These are phyloP conservation scores for Rhynchotus rufescens DNA, from an alignment of 2,797 vertebrate genomes.

Conservation along the genomic window DNA sequence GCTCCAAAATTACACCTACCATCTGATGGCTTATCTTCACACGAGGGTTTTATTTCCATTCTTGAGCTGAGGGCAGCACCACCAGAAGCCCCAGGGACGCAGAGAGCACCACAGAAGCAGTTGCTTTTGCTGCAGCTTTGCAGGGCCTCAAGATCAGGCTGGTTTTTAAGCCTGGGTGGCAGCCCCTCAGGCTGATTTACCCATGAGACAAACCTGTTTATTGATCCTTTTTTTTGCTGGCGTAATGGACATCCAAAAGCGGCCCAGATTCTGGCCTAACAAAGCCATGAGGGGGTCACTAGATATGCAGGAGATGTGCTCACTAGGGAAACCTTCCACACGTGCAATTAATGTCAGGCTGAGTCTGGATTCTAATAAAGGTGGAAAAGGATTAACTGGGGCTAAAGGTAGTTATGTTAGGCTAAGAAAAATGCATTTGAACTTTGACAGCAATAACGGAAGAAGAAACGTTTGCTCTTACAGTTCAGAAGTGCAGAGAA, in stretches of 20 bases:
- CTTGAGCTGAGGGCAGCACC: not conserved
- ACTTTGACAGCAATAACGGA: not conserved
- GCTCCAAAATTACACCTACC: not conserved
- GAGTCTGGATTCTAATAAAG: not conserved
- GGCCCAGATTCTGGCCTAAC: not conserved
- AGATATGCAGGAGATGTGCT: not conserved
- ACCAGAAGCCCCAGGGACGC: too few relatives aligned
- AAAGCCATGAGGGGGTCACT: not conserved
- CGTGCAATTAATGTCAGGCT: not conserved
- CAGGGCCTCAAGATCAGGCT: not conserved
- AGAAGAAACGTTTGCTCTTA: not conserved
- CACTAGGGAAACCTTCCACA: not conserved
- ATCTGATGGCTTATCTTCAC: rapidly evolving
- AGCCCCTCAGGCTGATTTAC: not conserved
- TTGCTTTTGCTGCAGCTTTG: rapidly evolving
- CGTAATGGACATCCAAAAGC: not conserved
- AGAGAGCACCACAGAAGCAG: not conserved
- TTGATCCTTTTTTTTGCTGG: not conserved
- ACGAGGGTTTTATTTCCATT: not conserved
- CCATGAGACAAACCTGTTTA: not conserved
- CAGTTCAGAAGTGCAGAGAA: not conserved
- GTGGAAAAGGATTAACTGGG: not conserved
- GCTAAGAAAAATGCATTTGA: not conserved
- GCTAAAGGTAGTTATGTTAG: not conserved
- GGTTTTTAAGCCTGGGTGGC: not conserved